Conservation (phyloP, 1,140 invertebrate species). For the Formica exsecta region DNA sequence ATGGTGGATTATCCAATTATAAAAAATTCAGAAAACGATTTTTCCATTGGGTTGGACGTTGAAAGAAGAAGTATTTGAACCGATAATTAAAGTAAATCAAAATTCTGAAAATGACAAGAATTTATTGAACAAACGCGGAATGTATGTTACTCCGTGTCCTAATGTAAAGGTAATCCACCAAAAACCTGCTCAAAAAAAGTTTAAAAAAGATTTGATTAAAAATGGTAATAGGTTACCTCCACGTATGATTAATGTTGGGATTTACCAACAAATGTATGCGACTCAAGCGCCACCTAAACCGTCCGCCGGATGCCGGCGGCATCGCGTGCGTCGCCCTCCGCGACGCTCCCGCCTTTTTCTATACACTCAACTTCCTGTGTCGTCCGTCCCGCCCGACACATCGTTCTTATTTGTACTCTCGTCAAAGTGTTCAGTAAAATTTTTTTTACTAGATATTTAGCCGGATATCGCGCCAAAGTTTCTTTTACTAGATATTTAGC, state of each 20-base stretch:
- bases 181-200: neutral
- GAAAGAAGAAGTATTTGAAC: neutral
- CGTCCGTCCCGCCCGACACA: too few species aligned
- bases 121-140: neutral
- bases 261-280: too few species aligned
- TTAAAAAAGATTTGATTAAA: neutral
- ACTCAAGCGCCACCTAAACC: too few species aligned
- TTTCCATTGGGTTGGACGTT: neutral
- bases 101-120: neutral
- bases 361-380: too few species aligned
- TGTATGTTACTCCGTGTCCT: neutral
- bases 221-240: neutral
- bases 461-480: too few species aligned
- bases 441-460: too few species aligned
- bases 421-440: too few species aligned
- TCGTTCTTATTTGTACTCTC: too few species aligned
- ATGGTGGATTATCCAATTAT: slow-evolving; percentile 1
- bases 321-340: too few species aligned
- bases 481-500: too few species aligned
- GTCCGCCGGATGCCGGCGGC: too few species aligned
- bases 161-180: neutral
- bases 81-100: neutral
- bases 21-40: neutral
- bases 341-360: too few species aligned
- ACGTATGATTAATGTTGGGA: neutral